Base-by-base conservation (phyloP, 2,113 vertebrate species). In the Anarrhichthys ocellatus region DNA sequence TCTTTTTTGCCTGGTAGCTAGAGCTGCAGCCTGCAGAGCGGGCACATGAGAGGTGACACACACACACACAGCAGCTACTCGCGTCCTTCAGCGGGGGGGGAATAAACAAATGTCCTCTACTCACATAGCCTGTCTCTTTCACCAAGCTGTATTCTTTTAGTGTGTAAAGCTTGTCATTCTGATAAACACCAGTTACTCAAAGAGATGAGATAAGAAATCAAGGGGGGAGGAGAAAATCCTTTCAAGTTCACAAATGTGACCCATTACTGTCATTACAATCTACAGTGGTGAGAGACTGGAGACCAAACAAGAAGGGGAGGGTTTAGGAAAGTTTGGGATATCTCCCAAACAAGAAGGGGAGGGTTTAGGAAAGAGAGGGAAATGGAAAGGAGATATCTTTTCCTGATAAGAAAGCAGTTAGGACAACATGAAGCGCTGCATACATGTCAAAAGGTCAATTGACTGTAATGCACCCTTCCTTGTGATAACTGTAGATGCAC, bases 111-210 rank as follows among this genome's bases (percentile, higher is more conserved):
- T 74, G 20, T 36, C 36, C 48, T 82, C 40, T 46, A 38, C 56
- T 78, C 42, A 18, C 27, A 36, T 74, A 64, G 24, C 46, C 69
- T 73, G 50, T 83, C 78, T 83, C 76, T 72, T 70, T 80, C 48
- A 80, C 32, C 15, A 8, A 64, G 66, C 50, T 81, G 54, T 27
- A 32, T 68, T 77, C 13, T 9, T 72, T 68, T 63, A 77, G 50
- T 67, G 50, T 80, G 29, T 63, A 34, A 68, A 67, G 62, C 59
- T 50, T 17, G 8, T 63, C 18, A 46, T 44, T 14, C 62, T 73
- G 72, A 50, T 17, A 46, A 61, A 44, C 46, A 56, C 27, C n/a
- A 42, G 59, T 50, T 58, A 15, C 34, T 38, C 6, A 40, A 22
- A 65, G 22, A 36, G 17, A 3, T 24, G 9, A 5, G 40, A 66